phyloP scores from a whole-genome alignment of 2,113 vertebrate species.

The Drymodes brunneopygia region DNA sequence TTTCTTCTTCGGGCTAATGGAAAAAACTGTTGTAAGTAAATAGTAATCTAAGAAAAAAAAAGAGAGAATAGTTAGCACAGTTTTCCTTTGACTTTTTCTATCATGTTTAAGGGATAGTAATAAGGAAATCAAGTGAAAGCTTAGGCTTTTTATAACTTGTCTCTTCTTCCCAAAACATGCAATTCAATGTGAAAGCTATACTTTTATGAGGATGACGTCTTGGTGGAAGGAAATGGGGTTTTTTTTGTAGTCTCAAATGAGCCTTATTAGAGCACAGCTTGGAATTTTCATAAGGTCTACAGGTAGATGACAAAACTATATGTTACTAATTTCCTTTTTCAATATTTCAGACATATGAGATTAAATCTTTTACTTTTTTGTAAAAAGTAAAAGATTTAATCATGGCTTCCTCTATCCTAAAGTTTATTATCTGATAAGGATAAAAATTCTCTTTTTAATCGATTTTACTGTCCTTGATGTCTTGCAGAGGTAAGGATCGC shows the following conservation, averaged over 20 bases:
- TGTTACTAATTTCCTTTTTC: neutral
- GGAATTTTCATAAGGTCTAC: neutral
- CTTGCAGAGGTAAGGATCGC: neutral
- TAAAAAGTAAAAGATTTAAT: neutral
- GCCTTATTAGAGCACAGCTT: rapidly evolving
- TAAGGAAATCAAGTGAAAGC: neutral
- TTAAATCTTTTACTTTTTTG: neutral
- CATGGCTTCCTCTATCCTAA: neutral
- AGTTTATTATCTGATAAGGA: neutral
- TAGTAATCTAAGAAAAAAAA: neutral
- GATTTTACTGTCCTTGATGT: neutral
- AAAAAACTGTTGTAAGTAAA: neutral
- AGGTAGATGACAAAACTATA: neutral
- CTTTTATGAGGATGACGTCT: neutral
- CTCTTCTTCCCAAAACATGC: neutral
- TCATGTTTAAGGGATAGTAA: neutral
- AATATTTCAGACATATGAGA: neutral
- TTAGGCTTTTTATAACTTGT: neutral
- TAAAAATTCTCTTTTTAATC: neutral
- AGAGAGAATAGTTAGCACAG: rapidly evolving
- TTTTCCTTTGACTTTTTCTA: neutral
- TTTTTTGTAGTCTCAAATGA: neutral
- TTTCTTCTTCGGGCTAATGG: neutral
- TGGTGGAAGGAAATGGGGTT: neutral
- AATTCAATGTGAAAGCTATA: neutral